Evolutionary conservation across 2,888 invertebrate genomes (phyloP).

Genomic region (Phrixothrix hirtus): DNA sequence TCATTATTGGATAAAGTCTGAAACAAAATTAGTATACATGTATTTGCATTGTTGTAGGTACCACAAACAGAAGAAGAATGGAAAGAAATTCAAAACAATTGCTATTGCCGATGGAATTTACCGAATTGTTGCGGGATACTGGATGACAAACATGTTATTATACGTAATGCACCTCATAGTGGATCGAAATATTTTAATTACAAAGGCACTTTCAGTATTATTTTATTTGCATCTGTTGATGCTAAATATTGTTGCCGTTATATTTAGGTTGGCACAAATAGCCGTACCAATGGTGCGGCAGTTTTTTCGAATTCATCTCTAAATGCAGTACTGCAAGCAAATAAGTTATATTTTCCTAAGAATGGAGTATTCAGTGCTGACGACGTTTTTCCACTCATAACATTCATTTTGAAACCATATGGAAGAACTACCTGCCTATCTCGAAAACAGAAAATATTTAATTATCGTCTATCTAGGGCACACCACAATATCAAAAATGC

Average conservation of each 20-base stretch:
- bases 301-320: conserved; percentile 3
- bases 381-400: conserved; percentile 3
- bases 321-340: background rate
- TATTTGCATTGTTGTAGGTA: conserved; percentile 5
- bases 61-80: conserved; percentile 10
- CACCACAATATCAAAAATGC: too few species aligned
- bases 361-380: background rate
- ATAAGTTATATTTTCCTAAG: background rate
- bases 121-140: conserved; percentile 6
- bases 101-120: conserved; percentile 7
- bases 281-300: background rate
- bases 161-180: too few species aligned
- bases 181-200: too few species aligned
- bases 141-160: background rate
- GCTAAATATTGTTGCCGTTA: too few species aligned
- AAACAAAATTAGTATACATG: conserved; percentile 1
- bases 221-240: too few species aligned
- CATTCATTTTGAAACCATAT: conserved; percentile 2
- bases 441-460: too few species aligned
- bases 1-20: conserved; percentile 4
- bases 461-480: too few species aligned
- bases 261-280: too few species aligned
- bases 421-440: conserved; percentile 2
- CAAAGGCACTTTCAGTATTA: too few species aligned
- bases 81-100: conserved; percentile 4